phyloP scores from a whole-genome alignment of 2,797 vertebrate species.

The Sebastes hubbsi region DNA sequence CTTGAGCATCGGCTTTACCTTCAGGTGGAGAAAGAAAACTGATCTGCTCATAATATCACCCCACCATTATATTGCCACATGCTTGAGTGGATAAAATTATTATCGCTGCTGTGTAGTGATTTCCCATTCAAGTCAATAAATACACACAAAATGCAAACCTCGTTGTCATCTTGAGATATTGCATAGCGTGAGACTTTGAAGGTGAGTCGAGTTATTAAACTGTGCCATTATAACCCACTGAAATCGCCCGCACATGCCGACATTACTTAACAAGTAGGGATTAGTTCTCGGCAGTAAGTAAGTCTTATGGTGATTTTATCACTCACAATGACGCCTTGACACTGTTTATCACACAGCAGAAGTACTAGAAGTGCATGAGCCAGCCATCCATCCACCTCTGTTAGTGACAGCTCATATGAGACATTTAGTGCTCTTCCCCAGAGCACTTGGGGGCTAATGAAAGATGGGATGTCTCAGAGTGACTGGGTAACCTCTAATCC shows the following conservation, averaged over 20 bases:
- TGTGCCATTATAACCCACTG: neutral
- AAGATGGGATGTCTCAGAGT: constrained; percentile 38
- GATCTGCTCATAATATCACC: neutral
- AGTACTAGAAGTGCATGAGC: constrained; percentile 5
- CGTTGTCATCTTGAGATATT: constrained; percentile 30
- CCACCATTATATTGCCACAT: constrained; percentile 11
- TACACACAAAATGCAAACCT: constrained; percentile 6
- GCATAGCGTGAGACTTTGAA: neutral
- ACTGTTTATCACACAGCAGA: constrained; percentile 22
- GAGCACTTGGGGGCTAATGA: constrained; percentile 43
- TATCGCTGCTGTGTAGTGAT: neutral
- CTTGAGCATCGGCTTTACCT: neutral
- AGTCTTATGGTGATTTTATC: constrained; percentile 33
- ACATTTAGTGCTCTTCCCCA: constrained; percentile 49
- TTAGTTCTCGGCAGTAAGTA: neutral
- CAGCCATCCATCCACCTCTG: constrained; percentile 36
- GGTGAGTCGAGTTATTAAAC: constrained; percentile 30
- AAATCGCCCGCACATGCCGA: neutral
- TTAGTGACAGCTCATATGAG: constrained; percentile 51
- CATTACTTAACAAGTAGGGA: constrained; percentile 5
- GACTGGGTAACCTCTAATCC: constrained; percentile 56
- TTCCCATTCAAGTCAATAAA: constrained; percentile 34
- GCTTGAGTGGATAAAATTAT: constrained; percentile 34
- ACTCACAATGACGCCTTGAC: constrained; percentile 17
- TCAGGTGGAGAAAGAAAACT: constrained; percentile 1